phyloP scores from a whole-genome alignment of 1,140 invertebrate species.

The Microplitis mediator region DNA sequence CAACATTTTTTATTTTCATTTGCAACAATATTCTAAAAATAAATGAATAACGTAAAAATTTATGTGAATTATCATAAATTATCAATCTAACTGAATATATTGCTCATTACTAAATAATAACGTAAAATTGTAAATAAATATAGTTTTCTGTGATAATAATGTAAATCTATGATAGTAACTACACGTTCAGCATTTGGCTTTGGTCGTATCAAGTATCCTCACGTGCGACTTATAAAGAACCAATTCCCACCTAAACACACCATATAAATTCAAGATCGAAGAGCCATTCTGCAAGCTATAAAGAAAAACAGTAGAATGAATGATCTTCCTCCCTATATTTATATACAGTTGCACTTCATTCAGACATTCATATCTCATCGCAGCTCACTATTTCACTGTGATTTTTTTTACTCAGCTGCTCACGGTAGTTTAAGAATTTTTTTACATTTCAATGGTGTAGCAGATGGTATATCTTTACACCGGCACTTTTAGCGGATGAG shows the following conservation, averaged over 20 bases:
- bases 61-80: too few relatives aligned
- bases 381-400: too few relatives aligned
- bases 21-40: too few relatives aligned
- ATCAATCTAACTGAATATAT: constrained; percentile 17
- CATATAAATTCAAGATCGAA: constrained; percentile 60
- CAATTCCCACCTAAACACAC: constrained; percentile 60
- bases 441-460: neutral
- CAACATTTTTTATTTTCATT: too few relatives aligned
- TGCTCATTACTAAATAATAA: neutral
- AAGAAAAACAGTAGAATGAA: too few relatives aligned
- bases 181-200: constrained; percentile 17
- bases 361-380: too few relatives aligned
- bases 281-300: constrained; percentile 45
- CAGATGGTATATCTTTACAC: too few relatives aligned
- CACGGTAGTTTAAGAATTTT: neutral
- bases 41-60: too few relatives aligned
- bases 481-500: too few relatives aligned
- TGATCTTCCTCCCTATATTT: neutral
- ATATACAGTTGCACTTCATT: neutral
- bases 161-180: neutral
- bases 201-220: constrained; percentile 43
- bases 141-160: neutral
- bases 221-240: constrained; percentile 59
- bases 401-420: too few relatives aligned
- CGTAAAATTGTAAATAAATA: neutral